These are phyloP conservation scores for Aleiodes alternator DNA, from an alignment of 2,888 invertebrate species.

Conservation along the genomic window DNA sequence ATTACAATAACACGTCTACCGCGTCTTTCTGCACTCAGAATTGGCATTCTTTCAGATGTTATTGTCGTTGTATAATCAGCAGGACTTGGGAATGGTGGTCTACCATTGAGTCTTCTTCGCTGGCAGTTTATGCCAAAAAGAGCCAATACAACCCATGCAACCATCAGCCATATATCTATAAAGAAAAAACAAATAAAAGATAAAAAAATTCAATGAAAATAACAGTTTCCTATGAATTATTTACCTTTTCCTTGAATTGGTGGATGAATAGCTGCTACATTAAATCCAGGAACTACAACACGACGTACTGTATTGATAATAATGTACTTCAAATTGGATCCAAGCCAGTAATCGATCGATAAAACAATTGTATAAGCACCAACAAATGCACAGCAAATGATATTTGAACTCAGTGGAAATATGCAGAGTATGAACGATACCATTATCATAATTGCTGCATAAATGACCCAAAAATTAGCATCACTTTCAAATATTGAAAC, in stretches of 20 bases:
- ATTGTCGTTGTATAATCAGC: constrained; percentile 38
- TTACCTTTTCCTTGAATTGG: constrained; percentile 80
- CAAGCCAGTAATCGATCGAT: constrained; percentile 81
- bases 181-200: constrained; percentile 53
- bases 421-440: constrained; percentile 77
- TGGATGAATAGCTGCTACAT: constrained; percentile 78
- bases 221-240: constrained; percentile 6
- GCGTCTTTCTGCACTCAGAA: constrained; percentile 38
- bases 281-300: constrained; percentile 79
- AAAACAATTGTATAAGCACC: constrained; percentile 81
- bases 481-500: constrained; percentile 76
- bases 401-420: constrained; percentile 77
- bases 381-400: constrained; percentile 80
- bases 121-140: constrained; percentile 77
- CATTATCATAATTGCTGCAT: constrained; percentile 77
- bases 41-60: constrained; percentile 42
- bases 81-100: constrained; percentile 38
- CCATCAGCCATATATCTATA: constrained; percentile 78
- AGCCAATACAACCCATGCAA: constrained; percentile 78
- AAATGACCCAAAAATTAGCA: constrained; percentile 81
- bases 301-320: constrained; percentile 82
- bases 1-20: constrained; percentile 50
- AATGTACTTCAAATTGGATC: constrained; percentile 83
- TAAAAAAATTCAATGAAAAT: constrained; percentile 17
- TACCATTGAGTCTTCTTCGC: constrained; percentile 34